A percentile compares a stretch with the other conserved stretches of the same genome.
These are phyloP conservation scores for Tipula lateralis DNA, from an alignment of 2,888 invertebrate genomes.

Conservation along the genomic window DNA sequence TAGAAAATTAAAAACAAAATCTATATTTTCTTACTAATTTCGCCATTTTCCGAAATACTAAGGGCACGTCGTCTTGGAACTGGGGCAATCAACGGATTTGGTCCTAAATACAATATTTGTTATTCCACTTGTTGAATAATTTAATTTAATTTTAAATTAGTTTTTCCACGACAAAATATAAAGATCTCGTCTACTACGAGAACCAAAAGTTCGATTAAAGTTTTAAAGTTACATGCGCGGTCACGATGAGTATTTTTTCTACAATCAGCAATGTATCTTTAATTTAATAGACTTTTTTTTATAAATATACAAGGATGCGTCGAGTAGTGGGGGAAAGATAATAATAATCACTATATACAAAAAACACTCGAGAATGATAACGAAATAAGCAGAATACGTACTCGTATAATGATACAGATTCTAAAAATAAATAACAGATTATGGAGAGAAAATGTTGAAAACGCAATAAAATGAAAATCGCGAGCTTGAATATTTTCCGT, in stretches of 20 bases:
- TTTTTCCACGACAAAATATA: background rate
- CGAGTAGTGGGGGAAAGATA: background rate
- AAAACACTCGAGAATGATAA: background rate
- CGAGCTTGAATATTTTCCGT: background rate
- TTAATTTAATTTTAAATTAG: background rate
- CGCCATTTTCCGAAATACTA: constrained; percentile 68
- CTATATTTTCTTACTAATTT: constrained; percentile 59
- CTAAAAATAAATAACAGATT: background rate
- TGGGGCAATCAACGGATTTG: constrained; percentile 50
- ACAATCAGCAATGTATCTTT: background rate
- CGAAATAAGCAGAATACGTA: background rate
- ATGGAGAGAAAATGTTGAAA: background rate
- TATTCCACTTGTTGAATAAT: background rate
- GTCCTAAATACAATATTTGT: constrained; percentile 32
- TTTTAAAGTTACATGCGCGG: background rate
- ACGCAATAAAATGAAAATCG: background rate
- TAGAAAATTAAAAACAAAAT: background rate
- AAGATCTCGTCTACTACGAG: background rate
- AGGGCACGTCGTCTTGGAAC: constrained; percentile 53
- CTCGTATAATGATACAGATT: background rate
- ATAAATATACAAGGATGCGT: too few relatives aligned
- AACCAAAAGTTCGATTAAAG: background rate
- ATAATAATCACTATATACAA: background rate
- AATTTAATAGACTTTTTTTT: background rate
- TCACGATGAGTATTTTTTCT: background rate